Conservation (phyloP, 2,888 invertebrate species). For the Alsophila aescularia region DNA sequence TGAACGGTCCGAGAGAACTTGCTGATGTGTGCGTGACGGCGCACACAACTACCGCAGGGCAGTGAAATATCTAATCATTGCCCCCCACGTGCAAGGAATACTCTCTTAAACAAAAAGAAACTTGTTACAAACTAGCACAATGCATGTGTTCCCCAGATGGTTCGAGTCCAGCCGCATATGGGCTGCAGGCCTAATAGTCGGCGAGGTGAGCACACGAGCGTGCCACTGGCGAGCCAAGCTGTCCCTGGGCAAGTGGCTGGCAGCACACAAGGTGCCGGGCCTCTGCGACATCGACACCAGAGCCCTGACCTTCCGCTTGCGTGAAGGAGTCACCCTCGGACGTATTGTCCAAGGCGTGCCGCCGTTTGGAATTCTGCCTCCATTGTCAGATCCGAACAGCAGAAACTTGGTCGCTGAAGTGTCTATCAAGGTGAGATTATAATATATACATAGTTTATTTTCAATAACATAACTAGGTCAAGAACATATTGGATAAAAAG, state of each 20-base stretch:
- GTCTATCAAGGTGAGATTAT: slow-evolving; percentile 87
- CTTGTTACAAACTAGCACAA: too few relatives aligned
- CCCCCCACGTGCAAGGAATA: too few relatives aligned
- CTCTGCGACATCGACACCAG: slow-evolving; percentile 97
- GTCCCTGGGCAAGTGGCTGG: slow-evolving; percentile 94
- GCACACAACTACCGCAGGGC: too few relatives aligned
- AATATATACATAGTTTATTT: not conserved
- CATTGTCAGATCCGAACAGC: slow-evolving; percentile 90
- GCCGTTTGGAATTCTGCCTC: slow-evolving; percentile 59
- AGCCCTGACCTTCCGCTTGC: slow-evolving; percentile 94
- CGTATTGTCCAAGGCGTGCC: slow-evolving; percentile 86
- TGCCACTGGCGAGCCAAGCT: slow-evolving; percentile 95
- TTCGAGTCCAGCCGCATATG: slow-evolving; percentile 97
- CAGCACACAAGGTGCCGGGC: slow-evolving; percentile 91
- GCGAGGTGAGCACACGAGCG: slow-evolving; percentile 93
- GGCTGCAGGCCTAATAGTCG: slow-evolving; percentile 96
- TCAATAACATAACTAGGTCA: too few relatives aligned
- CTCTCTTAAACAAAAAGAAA: too few relatives aligned
- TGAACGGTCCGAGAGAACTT: too few relatives aligned
- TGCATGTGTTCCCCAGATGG: slow-evolving; percentile 83
- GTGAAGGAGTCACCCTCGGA: slow-evolving; percentile 93
- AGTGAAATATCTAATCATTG: too few relatives aligned
- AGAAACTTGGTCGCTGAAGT: slow-evolving; percentile 96
- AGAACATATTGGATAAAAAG: too few relatives aligned
- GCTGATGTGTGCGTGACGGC: too few relatives aligned